phyloP scores from a whole-genome alignment of 2,797 vertebrate species.

The Acomys russatus region DNA sequence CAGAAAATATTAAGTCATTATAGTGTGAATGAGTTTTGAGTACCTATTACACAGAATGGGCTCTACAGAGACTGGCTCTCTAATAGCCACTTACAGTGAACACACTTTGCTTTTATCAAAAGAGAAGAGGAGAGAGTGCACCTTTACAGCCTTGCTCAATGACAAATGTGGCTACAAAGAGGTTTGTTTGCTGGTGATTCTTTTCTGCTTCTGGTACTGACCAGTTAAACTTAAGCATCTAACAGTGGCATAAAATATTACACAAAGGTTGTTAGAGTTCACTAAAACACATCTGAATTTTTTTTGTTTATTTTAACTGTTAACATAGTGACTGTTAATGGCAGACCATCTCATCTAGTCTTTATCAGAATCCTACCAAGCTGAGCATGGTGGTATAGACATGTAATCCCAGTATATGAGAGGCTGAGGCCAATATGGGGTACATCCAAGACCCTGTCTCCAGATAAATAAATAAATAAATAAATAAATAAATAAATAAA shows the following conservation, averaged over 20 bases:
- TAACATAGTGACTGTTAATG: neutral
- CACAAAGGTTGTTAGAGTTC: neutral
- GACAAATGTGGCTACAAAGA: conserved; percentile 63
- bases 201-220: neutral
- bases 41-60: conserved; percentile 78
- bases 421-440: too few species aligned
- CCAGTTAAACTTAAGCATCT: conserved; percentile 40
- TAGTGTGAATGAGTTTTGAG: conserved; percentile 78
- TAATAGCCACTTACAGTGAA: conserved; percentile 79
- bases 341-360: neutral
- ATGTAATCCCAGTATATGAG: neutral
- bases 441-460: neutral
- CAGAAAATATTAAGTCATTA: conserved; percentile 81
- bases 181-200: neutral
- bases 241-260: neutral
- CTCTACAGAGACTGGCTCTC: conserved; percentile 61
- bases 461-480: neutral
- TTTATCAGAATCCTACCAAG: neutral
- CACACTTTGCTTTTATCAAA: conserved; percentile 79
- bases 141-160: conserved; percentile 71
- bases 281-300: neutral
- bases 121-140: conserved; percentile 64
- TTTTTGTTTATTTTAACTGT: conserved; percentile 47
- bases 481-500: neutral
- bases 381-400: neutral